Conservation (phyloP, 2,113 vertebrate genomes). For the Ailuropoda melanoleuca region DNA sequence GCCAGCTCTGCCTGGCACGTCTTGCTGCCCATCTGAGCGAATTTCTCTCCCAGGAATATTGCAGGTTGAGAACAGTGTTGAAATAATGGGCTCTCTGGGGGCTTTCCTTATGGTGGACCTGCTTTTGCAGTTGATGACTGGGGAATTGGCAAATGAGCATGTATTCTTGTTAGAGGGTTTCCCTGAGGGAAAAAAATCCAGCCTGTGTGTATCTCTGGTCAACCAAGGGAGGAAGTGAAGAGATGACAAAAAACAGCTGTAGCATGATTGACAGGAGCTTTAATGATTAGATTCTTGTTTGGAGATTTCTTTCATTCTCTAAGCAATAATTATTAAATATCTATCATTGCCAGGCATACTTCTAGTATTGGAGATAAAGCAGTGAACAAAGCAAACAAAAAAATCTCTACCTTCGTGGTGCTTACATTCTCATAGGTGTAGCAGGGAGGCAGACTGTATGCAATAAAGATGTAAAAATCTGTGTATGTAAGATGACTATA, state of each 20-base stretch:
- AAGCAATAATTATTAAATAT: constrained; percentile 24
- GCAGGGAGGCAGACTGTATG: neutral
- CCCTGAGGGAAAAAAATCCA: neutral
- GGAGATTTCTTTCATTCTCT: constrained; percentile 42
- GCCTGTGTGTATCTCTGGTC: neutral
- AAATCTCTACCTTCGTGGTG: neutral
- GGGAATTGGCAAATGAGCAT: neutral
- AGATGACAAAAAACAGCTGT: constrained; percentile 10
- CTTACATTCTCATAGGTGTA: neutral
- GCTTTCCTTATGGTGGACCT: neutral
- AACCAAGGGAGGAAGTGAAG: neutral
- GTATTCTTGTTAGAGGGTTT: constrained; percentile 13
- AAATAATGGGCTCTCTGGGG: constrained; percentile 39
- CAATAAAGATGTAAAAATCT: neutral
- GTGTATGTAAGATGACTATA: neutral
- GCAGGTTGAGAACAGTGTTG: constrained; percentile 12
- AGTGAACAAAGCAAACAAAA: neutral
- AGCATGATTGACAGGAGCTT: constrained; percentile 28
- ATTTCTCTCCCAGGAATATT: constrained; percentile 39
- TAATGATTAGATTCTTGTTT: constrained; percentile 29
- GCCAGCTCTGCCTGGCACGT: neutral
- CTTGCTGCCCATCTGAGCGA: constrained; percentile 9
- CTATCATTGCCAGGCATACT: neutral
- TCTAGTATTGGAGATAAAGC: neutral
- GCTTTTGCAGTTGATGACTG: constrained; percentile 1